Percentiles rank a stretch among this genome's conserved stretches.
Conservation (phyloP, 2,888 invertebrate genomes). For the Acrobasis consociella region DNA sequence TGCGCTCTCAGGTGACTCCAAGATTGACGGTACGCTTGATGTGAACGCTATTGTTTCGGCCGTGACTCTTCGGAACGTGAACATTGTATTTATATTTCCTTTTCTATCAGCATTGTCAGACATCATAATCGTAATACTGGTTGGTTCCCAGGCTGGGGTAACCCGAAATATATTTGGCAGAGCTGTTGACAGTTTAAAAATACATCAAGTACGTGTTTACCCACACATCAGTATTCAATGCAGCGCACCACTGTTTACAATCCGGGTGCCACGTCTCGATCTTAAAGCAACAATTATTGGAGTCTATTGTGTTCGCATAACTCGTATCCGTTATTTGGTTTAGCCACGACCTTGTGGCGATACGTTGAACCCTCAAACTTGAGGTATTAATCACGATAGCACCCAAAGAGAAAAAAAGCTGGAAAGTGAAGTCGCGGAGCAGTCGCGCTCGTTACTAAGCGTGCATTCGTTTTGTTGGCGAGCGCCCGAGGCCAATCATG, state of each 20-base stretch:
- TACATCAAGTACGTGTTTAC: conserved; percentile 57
- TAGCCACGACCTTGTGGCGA: conserved; percentile 36
- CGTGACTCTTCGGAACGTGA: conserved; percentile 22
- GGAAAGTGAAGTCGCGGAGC: conserved; percentile 61
- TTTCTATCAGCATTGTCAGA: conserved; percentile 9
- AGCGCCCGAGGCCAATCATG: conserved; percentile 79
- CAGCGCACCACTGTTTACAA: conserved; percentile 56
- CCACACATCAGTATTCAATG: conserved; percentile 65
- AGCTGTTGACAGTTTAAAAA: conserved; percentile 39
- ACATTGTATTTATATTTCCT: conserved; percentile 17
- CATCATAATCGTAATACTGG: conserved; percentile 2
- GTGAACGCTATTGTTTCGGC: conserved; percentile 41
- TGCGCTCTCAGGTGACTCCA: conserved; percentile 47
- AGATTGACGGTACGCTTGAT: conserved; percentile 54
- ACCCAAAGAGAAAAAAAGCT: conserved; percentile 55
- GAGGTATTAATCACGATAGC: conserved; percentile 40
- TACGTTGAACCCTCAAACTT: conserved; percentile 51
- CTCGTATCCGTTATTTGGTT: conserved; percentile 38
- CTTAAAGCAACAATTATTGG: conserved; percentile 48
- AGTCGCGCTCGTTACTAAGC: conserved; percentile 66
- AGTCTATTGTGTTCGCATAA: conserved; percentile 44
- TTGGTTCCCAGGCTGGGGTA: conserved; percentile 1
- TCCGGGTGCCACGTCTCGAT: conserved; percentile 50
- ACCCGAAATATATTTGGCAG: conserved; percentile 12
- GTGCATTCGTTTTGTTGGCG: conserved; percentile 64